Percentiles rank a stretch among this genome's conserved stretches.
Evolutionary conservation across 1,140 invertebrate species (phyloP).

Genomic region (Nylanderia fulva): DNA sequence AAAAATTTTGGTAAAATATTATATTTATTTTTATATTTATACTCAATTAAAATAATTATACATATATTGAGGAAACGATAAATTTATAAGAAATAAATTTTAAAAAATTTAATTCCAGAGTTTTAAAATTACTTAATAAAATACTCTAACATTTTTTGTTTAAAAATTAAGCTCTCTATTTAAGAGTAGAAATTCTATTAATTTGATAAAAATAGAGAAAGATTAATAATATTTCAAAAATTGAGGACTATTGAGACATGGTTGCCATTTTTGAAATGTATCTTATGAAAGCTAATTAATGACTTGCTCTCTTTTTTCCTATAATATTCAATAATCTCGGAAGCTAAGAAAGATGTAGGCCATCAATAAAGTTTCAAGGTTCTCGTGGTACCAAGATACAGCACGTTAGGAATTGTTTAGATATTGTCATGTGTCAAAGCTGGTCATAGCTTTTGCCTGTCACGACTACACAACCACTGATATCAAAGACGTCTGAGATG

Average conservation of each 20-base stretch:
- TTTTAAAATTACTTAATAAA: conserved; percentile 1
- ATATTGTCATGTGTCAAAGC: conserved; percentile 40
- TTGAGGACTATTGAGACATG: not conserved
- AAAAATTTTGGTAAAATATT: not conserved
- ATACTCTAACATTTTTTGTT: not conserved
- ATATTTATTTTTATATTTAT: not conserved
- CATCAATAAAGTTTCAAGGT: conserved; percentile 16
- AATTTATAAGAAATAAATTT: not conserved
- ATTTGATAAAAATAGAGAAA: not conserved
- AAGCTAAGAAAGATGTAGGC: conserved; percentile 10
- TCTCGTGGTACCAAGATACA: not conserved
- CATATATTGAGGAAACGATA: not conserved
- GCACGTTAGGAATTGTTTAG: conserved; percentile 37
- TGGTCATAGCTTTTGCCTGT: conserved; percentile 27
- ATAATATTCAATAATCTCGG: not conserved
- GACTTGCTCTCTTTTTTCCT: not conserved
- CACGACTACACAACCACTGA: conserved; percentile 34
- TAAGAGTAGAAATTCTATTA: not conserved
- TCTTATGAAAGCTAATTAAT: not conserved
- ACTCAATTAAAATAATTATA: not conserved
- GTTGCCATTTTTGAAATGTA: not conserved
- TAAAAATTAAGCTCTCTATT: not conserved
- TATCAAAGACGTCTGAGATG: conserved; percentile 48
- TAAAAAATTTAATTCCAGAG: not conserved
- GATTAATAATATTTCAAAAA: not conserved